phyloP scores from a whole-genome alignment of 2,888 invertebrate species.

The Dasysyrphus albostriatus region DNA sequence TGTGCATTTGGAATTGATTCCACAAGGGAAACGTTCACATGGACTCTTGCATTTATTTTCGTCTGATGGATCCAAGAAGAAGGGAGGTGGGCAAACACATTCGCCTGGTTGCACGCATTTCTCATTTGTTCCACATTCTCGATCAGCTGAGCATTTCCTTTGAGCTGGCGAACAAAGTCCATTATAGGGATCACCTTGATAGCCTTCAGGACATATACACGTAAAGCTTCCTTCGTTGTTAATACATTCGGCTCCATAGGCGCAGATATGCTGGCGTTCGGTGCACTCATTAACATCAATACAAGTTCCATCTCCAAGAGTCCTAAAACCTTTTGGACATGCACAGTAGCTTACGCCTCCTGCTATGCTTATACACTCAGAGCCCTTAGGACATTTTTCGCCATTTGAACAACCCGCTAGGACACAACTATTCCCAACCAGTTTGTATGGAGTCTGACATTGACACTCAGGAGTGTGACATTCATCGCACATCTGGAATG shows the following conservation, averaged over 20 bases:
- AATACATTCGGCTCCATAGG: slow-evolving; percentile 93
- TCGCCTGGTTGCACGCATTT: slow-evolving; percentile 96
- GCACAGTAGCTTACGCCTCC: slow-evolving; percentile 97
- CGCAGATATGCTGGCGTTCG: slow-evolving; percentile 90
- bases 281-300: slow-evolving; percentile 92
- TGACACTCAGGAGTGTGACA: slow-evolving; percentile 93
- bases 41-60: slow-evolving; percentile 96
- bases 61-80: slow-evolving; percentile 92
- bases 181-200: slow-evolving; percentile 92
- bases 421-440: slow-evolving; percentile 93
- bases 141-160: slow-evolving; percentile 91
- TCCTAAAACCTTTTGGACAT: slow-evolving; percentile 93
- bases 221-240: slow-evolving; percentile 91
- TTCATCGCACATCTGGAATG: slow-evolving; percentile 93
- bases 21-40: slow-evolving; percentile 95
- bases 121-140: slow-evolving; percentile 93
- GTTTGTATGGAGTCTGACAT: slow-evolving; percentile 94
- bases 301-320: slow-evolving; percentile 91
- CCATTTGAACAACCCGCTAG: slow-evolving; percentile 92
- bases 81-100: slow-evolving; percentile 96
- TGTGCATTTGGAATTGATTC: slow-evolving; percentile 95
- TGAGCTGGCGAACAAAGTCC: slow-evolving; percentile 93
- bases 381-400: slow-evolving; percentile 92
- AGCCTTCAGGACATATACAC: slow-evolving; percentile 92
- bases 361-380: slow-evolving; percentile 95